Conservation (phyloP, 2,888 invertebrate species). For the Drosophila austrosaltans region DNA sequence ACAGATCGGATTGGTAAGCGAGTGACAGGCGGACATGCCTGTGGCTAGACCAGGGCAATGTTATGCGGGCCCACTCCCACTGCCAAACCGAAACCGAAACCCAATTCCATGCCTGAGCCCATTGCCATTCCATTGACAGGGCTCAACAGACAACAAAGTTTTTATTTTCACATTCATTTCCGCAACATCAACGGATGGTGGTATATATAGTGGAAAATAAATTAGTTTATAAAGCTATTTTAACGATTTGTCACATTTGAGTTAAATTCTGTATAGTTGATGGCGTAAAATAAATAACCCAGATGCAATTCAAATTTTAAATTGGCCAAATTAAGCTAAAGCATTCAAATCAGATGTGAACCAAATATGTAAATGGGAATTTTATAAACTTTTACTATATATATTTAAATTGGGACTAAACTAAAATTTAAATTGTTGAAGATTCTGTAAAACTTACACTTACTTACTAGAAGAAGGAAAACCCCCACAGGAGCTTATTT, state of each 20-base stretch:
- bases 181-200: conserved; percentile 32
- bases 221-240: conserved; percentile 9
- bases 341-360: neutral
- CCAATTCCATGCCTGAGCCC: conserved; percentile 17
- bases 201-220: neutral
- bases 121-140: conserved; percentile 46
- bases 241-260: neutral
- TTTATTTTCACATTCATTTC: conserved; percentile 50
- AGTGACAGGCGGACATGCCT: conserved; percentile 35
- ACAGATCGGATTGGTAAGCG: conserved; percentile 29
- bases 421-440: no score
- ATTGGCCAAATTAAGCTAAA: no score
- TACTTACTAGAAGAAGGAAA: no score
- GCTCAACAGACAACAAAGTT: conserved; percentile 16
- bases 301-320: neutral
- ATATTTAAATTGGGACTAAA: no score
- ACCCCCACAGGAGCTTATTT: no score
- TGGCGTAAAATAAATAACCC: neutral
- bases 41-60: conserved; percentile 52
- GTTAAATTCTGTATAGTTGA: neutral
- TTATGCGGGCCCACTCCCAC: conserved; percentile 41
- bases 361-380: no score
- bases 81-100: conserved; percentile 18
- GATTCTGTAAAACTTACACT: no score
- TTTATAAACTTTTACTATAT: no score